phyloP scores from a whole-genome alignment of 2,888 invertebrate genomes.

The Drosophila borealis region DNA sequence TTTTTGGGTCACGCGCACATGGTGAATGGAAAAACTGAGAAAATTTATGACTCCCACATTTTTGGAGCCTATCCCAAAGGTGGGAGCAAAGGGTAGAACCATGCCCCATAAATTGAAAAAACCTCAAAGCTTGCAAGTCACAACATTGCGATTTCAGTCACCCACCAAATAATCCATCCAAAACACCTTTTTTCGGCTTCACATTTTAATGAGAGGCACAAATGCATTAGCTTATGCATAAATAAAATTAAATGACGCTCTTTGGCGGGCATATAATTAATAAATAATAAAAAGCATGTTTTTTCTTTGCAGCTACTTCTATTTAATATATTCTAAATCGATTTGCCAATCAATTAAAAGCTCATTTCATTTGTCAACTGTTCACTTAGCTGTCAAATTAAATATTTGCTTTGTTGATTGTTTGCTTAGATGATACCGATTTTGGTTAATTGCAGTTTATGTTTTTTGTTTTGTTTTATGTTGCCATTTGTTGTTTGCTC shows the following conservation, averaged over 20 bases:
- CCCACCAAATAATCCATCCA: too few species aligned
- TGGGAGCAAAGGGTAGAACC: too few species aligned
- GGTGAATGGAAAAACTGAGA: too few species aligned
- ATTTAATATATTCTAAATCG: slow-evolving; percentile 4
- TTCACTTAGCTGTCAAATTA: slow-evolving; percentile 33
- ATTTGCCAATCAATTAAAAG: slow-evolving; percentile 27
- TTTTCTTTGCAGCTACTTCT: background rate
- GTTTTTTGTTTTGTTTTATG: background rate
- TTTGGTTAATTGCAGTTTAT: slow-evolving; percentile 43
- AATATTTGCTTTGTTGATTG: slow-evolving; percentile 35
- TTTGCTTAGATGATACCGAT: slow-evolving; percentile 33
- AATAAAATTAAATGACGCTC: too few species aligned
- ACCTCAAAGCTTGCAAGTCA: background rate
- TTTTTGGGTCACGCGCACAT: too few species aligned
- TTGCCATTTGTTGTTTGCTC: slow-evolving; percentile 29
- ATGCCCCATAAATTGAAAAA: background rate
- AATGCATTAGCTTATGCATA: too few species aligned
- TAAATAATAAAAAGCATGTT: background rate
- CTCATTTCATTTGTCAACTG: slow-evolving; percentile 37
- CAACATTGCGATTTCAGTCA: too few species aligned
- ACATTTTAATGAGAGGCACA: too few species aligned
- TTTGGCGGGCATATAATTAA: background rate
- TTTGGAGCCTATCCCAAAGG: background rate
- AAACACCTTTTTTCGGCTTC: too few species aligned
- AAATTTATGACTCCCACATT: background rate